phyloP scores from a whole-genome alignment of 2,797 vertebrate species.

The Oreonectes daqikongensis region DNA sequence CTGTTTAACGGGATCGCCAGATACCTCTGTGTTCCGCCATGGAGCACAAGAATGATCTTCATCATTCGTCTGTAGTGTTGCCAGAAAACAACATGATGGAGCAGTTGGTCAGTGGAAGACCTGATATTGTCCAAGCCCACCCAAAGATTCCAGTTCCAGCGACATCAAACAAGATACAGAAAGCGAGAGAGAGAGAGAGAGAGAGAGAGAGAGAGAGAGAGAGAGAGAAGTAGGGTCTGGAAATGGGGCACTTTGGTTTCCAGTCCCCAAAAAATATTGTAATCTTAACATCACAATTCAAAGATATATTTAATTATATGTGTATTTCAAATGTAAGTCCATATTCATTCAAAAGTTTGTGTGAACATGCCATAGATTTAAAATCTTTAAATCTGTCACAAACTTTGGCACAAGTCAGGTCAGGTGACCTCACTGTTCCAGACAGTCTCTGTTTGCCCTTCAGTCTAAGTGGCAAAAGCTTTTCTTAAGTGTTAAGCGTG shows the following conservation, averaged over 20 bases:
- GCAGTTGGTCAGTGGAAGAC: slow-evolving; percentile 41
- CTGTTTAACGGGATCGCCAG: slow-evolving; percentile 34
- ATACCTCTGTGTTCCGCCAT: slow-evolving; percentile 30
- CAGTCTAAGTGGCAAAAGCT: slow-evolving; percentile 36
- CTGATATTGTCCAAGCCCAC: slow-evolving; percentile 52
- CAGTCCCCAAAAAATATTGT: slow-evolving; percentile 31
- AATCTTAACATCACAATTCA: slow-evolving; percentile 43
- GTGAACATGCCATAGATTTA: slow-evolving; percentile 28
- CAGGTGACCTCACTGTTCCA: slow-evolving; percentile 27
- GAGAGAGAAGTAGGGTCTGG: slow-evolving; percentile 23
- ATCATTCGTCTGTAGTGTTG: slow-evolving; percentile 33
- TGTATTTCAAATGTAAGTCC: slow-evolving; percentile 46
- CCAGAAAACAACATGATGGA: slow-evolving; percentile 52
- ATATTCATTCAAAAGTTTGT: slow-evolving; percentile 18
- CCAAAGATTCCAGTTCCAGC: slow-evolving; percentile 35
- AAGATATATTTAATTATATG: slow-evolving; percentile 34
- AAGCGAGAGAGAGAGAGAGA: slow-evolving; percentile 26
- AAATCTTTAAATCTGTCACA: slow-evolving; percentile 38
- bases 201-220: slow-evolving; percentile 23
- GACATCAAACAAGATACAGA: slow-evolving; percentile 36
- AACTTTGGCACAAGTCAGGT: slow-evolving; percentile 1
- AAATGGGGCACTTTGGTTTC: slow-evolving; percentile 31
- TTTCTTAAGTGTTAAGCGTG: slow-evolving; percentile 40
- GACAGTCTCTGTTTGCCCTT: slow-evolving; percentile 46
- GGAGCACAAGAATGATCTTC: slow-evolving; percentile 36